phyloP scores from a whole-genome alignment of 2,888 invertebrate species.

The Pasiphila rectangulata region DNA sequence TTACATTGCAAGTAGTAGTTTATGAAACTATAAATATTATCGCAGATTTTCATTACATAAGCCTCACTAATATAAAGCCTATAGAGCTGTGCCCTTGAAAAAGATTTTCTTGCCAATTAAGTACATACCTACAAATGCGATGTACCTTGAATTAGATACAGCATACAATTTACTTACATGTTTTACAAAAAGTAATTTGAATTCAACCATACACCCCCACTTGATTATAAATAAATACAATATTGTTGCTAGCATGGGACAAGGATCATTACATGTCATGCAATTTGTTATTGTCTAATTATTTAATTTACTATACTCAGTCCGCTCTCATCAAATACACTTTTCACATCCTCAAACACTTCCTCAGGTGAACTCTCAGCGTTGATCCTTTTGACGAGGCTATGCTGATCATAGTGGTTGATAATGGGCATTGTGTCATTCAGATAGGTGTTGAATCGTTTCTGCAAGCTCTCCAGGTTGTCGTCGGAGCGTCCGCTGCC shows the following conservation, averaged over 20 bases:
- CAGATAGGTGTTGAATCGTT: conserved; percentile 92
- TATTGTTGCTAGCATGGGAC: not conserved
- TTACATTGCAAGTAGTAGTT: too few relatives aligned
- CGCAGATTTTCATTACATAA: too few relatives aligned
- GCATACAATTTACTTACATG: not conserved
- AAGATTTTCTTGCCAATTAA: not conserved
- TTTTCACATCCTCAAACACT: conserved; percentile 83
- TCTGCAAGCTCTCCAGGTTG: conserved; percentile 92
- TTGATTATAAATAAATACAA: not conserved
- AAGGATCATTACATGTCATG: not conserved
- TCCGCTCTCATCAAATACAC: conserved; percentile 69
- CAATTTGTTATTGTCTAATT: too few relatives aligned
- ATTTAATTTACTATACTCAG: conserved; percentile 49
- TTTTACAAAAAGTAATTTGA: not conserved
- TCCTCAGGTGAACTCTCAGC: conserved; percentile 84
- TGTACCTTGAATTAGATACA: not conserved
- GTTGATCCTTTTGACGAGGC: conserved; percentile 88
- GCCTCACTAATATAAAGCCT: not conserved
- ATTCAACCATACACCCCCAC: not conserved
- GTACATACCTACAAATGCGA: not conserved
- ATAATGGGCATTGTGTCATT: conserved; percentile 95
- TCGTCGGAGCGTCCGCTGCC: conserved; percentile 97
- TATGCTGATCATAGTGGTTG: conserved; percentile 85
- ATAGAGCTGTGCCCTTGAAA: not conserved
- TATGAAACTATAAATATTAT: too few relatives aligned